These are phyloP conservation scores for Sycophila sp. DNA, from an alignment of 1,140 invertebrate species.

Conservation along the genomic window DNA sequence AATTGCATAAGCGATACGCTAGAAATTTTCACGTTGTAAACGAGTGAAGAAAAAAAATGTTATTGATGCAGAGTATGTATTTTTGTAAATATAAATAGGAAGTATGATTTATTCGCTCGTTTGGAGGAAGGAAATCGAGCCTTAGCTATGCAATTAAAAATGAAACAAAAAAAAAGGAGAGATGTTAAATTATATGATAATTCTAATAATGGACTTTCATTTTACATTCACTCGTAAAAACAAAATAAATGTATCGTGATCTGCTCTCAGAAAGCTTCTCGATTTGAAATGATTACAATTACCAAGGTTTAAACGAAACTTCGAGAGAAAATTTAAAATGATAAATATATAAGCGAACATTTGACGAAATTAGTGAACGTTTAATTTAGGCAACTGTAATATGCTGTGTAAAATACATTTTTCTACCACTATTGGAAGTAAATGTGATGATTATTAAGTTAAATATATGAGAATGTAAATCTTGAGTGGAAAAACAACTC, in stretches of 20 bases:
- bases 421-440: conserved; percentile 24
- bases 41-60: conserved; percentile 37
- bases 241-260: conserved; percentile 36
- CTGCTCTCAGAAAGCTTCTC: conserved; percentile 3
- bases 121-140: conserved; percentile 22
- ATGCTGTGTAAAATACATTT: conserved; percentile 32
- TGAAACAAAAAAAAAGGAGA: conserved; percentile 2
- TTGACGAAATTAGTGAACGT: conserved; percentile 17
- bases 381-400: conserved; percentile 17
- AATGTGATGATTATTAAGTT: conserved; percentile 23
- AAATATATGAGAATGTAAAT: conserved; percentile 15
- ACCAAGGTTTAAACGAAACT: conserved; percentile 17
- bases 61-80: conserved; percentile 36
- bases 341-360: conserved; percentile 31
- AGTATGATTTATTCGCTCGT: conserved; percentile 30
- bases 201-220: conserved; percentile 27
- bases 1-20: conserved; percentile 27
- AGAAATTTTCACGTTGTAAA: conserved; percentile 31
- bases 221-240: conserved; percentile 35
- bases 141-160: conserved; percentile 27
- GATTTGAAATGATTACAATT: too few relatives aligned
- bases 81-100: conserved; percentile 38
- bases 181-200: conserved; percentile 33
- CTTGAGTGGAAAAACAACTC: too few relatives aligned
- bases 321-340: conserved; percentile 16